phyloP scores from a whole-genome alignment of 2,113 vertebrate species.

The Pelmatolapia mariae region DNA sequence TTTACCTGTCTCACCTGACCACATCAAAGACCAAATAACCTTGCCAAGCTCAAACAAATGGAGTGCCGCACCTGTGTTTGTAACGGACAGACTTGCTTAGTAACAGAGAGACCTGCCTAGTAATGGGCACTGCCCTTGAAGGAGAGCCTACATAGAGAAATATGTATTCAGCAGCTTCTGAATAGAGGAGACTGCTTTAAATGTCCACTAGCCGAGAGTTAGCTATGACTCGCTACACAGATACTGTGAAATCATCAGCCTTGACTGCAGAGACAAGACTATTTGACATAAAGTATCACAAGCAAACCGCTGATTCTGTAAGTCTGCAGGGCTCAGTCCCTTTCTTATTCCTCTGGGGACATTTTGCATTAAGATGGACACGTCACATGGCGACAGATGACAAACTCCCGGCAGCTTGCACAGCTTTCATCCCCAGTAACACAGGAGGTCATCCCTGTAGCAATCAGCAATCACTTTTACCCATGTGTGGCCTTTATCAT shows the following conservation, averaged over 20 bases:
- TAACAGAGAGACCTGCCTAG: neutral
- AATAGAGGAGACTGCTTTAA: neutral
- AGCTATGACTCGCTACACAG: neutral
- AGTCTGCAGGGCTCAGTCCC: neutral
- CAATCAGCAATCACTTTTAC: conserved; percentile 50
- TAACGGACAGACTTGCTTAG: neutral
- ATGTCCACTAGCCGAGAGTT: neutral
- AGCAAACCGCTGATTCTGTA: conserved; percentile 21
- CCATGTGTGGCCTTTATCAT: conserved; percentile 53
- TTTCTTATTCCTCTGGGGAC: neutral
- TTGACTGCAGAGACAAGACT: neutral
- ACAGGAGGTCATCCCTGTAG: neutral
- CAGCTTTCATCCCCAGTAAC: neutral
- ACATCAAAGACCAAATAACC: neutral
- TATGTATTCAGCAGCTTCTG: neutral
- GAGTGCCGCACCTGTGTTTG: neutral
- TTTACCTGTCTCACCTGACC: neutral
- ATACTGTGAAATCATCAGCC: conserved; percentile 30
- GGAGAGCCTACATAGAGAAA: neutral
- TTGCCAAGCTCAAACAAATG: neutral
- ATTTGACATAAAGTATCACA: conserved; percentile 35
- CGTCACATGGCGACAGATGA: conserved; percentile 39
- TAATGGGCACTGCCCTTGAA: neutral
- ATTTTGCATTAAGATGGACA: conserved; percentile 37
- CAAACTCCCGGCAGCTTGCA: conserved; percentile 1